A percentile compares a stretch with the other conserved stretches of the same genome.
These are phyloP conservation scores for Xenopus laevis DNA, from an alignment of 2,113 vertebrate species.

Conservation along the genomic window DNA sequence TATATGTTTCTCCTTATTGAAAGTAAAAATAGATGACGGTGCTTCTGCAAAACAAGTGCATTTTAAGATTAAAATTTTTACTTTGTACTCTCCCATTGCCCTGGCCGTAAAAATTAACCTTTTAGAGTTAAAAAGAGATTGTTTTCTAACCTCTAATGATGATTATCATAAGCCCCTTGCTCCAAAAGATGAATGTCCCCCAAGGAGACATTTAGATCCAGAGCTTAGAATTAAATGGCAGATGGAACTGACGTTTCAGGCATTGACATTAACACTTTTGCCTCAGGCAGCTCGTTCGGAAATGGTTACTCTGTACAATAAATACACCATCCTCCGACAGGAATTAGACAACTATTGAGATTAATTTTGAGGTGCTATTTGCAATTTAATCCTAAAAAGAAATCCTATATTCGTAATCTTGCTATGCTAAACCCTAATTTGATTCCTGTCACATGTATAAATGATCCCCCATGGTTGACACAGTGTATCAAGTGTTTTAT, in stretches of 20 bases:
- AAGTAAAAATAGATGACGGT: too few relatives aligned
- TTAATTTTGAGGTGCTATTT: slow-evolving; percentile 79
- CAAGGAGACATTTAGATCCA: slow-evolving; percentile 58
- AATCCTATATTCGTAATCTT: slow-evolving; percentile 73
- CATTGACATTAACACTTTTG: slow-evolving; percentile 72
- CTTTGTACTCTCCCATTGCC: neutral
- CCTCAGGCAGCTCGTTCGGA: slow-evolving; percentile 80
- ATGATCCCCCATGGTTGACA: slow-evolving; percentile 79
- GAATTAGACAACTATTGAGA: slow-evolving; percentile 86
- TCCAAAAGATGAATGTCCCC: slow-evolving; percentile 53
- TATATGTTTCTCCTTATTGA: too few relatives aligned
- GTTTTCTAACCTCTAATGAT: slow-evolving; percentile 53
- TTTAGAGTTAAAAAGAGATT: slow-evolving; percentile 26
- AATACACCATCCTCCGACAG: slow-evolving; percentile 79
- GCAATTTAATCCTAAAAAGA: slow-evolving; percentile 79
- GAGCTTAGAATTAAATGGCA: slow-evolving; percentile 52
- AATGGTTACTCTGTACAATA: slow-evolving; percentile 80
- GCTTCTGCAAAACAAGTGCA: too few relatives aligned
- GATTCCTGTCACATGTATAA: slow-evolving; percentile 72
- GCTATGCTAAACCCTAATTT: slow-evolving; percentile 55
- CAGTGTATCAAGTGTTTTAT: slow-evolving; percentile 90
- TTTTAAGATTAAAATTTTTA: too few relatives aligned
- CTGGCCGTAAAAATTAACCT: slow-evolving; percentile 34
- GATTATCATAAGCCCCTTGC: slow-evolving; percentile 64
- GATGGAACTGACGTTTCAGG: slow-evolving; percentile 65